A percentile compares a stretch with the other conserved stretches of the same genome.
phyloP scores from a whole-genome alignment of 2,888 invertebrate species.

The Steinernema scapterisci region DNA sequence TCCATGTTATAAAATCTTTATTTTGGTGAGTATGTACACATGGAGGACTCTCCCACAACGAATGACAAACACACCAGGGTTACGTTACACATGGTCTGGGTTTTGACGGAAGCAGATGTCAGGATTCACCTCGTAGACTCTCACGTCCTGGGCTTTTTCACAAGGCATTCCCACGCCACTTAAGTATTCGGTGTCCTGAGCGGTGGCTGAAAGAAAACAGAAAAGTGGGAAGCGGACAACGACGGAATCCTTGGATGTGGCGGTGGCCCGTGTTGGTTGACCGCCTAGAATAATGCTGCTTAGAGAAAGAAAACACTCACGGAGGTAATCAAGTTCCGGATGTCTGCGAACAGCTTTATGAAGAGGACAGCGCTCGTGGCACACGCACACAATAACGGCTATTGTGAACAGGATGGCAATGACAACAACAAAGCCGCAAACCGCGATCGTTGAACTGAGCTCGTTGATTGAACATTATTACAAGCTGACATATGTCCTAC shows the following conservation, averaged over 20 bases:
- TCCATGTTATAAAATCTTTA: no score
- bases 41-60: background rate
- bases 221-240: background rate
- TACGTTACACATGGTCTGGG: slow-evolving; percentile 13
- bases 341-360: slow-evolving; percentile 25
- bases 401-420: slow-evolving; percentile 17
- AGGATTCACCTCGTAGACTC: slow-evolving; percentile 25
- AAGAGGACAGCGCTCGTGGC: slow-evolving; percentile 18
- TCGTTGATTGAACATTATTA: background rate
- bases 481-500: background rate
- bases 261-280: no score
- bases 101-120: slow-evolving; percentile 27
- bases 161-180: slow-evolving; percentile 30
- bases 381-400: slow-evolving; percentile 18
- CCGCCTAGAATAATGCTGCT: background rate
- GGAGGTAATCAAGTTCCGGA: slow-evolving; percentile 25
- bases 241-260: no score
- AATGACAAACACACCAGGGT: background rate
- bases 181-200: slow-evolving; percentile 6
- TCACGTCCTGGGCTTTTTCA: slow-evolving; percentile 30
- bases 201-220: slow-evolving; percentile 4
- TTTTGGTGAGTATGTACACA: background rate
- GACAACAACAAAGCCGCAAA: slow-evolving; percentile 24
- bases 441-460: slow-evolving; percentile 1
- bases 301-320: background rate